These are phyloP conservation scores for Hippoglossus hippoglossus DNA, from an alignment of 2,797 vertebrate genomes.

Conservation along the genomic window DNA sequence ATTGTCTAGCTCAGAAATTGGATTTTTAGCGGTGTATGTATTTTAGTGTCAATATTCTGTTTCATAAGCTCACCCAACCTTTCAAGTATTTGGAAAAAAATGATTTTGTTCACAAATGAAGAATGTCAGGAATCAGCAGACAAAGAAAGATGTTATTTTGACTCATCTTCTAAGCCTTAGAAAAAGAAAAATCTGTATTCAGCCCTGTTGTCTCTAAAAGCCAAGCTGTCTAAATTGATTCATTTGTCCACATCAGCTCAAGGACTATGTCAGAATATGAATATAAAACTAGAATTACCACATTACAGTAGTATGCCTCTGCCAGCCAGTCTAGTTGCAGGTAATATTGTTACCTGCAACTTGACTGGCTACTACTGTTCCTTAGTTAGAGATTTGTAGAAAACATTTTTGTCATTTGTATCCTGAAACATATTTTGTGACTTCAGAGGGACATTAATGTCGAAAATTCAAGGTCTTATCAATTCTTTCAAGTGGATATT, in stretches of 20 bases:
- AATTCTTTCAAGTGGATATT: background rate
- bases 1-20: background rate
- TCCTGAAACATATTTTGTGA: background rate
- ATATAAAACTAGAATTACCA: background rate
- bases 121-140: conserved; percentile 3
- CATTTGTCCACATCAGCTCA: conserved; percentile 46
- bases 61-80: conserved; percentile 5
- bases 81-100: conserved; percentile 4
- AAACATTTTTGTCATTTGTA: no score
- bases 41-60: conserved; percentile 1
- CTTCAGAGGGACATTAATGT: background rate
- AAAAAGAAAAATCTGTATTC: conserved; percentile 8
- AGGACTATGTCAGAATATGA: conserved; percentile 28
- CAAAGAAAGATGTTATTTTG: conserved; percentile 8
- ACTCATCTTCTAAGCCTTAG: conserved; percentile 9
- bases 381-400: no score
- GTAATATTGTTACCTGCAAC: background rate
- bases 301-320: background rate
- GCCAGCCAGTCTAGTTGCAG: background rate
- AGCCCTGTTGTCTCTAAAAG: conserved; percentile 11
- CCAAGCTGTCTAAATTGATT: conserved; percentile 22
- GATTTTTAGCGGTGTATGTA: background rate
- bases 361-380: background rate
- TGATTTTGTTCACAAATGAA: background rate
- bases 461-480: background rate